Conservation (phyloP, 2,888 invertebrate species). For the Pediacus dermestoides region DNA sequence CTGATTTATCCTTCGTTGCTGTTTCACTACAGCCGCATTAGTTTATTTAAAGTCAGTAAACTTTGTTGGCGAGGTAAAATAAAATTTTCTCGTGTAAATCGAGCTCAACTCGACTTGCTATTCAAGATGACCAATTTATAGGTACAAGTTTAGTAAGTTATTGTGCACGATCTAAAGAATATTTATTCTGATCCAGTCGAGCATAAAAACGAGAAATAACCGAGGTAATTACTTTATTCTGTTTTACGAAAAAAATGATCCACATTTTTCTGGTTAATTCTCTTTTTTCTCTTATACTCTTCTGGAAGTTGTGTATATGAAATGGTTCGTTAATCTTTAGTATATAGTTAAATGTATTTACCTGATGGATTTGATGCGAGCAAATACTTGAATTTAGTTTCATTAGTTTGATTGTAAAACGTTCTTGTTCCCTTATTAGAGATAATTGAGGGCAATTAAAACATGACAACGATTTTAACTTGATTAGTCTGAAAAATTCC, state of each 20-base stretch:
- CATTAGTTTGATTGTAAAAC: no score
- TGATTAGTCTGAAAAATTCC: no score
- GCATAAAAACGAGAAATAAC: constrained; percentile 50
- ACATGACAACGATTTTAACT: no score
- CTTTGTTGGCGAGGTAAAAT: constrained; percentile 29
- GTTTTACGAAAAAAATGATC: constrained; percentile 28
- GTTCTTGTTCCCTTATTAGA: no score
- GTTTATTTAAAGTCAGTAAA: constrained; percentile 31
- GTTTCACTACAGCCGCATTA: no score
- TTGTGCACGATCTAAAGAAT: constrained; percentile 46
- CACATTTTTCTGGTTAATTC: constrained; percentile 16
- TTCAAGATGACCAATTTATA: constrained; percentile 48
- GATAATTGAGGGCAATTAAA: no score
- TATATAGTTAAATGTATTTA: no score
- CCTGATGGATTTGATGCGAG: no score
- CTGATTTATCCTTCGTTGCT: no score
- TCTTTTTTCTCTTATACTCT: constrained; percentile 14
- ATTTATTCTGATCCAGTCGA: constrained; percentile 47
- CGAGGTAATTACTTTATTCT: constrained; percentile 48
- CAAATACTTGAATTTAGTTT: no score
- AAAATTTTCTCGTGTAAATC: constrained; percentile 39
- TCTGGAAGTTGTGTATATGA: no score
- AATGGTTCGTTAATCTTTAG: no score
- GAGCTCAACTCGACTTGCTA: constrained; percentile 34
- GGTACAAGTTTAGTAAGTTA: constrained; percentile 48